phyloP scores from a whole-genome alignment of 2,888 invertebrate species.

The Pristionchus arcanus region DNA sequence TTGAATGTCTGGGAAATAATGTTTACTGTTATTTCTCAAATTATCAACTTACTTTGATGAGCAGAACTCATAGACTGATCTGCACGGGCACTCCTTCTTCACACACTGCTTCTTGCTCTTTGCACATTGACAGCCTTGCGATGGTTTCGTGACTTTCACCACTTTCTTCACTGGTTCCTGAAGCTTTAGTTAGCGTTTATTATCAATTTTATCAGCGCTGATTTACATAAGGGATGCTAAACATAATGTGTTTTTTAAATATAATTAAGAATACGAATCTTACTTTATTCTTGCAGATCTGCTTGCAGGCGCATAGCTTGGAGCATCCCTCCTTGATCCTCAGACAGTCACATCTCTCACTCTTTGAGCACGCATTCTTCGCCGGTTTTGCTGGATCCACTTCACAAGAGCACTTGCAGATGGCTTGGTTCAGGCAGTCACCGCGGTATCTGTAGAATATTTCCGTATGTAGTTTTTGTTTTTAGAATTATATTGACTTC shows the following conservation, averaged over 20 bases:
- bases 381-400: conserved; percentile 78
- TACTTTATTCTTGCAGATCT: conserved; percentile 79
- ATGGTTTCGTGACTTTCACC: conserved; percentile 76
- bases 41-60: conserved; percentile 70
- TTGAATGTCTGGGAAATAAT: neutral
- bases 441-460: conserved; percentile 74
- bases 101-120: conserved; percentile 79
- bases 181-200: neutral
- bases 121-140: conserved; percentile 77
- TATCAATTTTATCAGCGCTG: neutral
- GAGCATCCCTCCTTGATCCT: conserved; percentile 79
- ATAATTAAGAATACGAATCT: neutral
- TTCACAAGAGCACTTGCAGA: conserved; percentile 79
- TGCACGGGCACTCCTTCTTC: conserved; percentile 79
- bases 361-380: conserved; percentile 78
- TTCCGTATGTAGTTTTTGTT: neutral
- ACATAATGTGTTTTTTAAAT: too few relatives aligned
- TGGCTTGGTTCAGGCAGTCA: conserved; percentile 79
- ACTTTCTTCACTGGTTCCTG: conserved; percentile 77
- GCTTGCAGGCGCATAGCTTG: conserved; percentile 78
- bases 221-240: too few relatives aligned
- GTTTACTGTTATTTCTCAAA: neutral
- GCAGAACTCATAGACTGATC: conserved; percentile 78
- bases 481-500: too few relatives aligned
- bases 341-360: conserved; percentile 79